Percentiles rank a stretch among this genome's conserved stretches.
Conservation (phyloP, 2,888 invertebrate species). For the Mimumesa dahlbomi region DNA sequence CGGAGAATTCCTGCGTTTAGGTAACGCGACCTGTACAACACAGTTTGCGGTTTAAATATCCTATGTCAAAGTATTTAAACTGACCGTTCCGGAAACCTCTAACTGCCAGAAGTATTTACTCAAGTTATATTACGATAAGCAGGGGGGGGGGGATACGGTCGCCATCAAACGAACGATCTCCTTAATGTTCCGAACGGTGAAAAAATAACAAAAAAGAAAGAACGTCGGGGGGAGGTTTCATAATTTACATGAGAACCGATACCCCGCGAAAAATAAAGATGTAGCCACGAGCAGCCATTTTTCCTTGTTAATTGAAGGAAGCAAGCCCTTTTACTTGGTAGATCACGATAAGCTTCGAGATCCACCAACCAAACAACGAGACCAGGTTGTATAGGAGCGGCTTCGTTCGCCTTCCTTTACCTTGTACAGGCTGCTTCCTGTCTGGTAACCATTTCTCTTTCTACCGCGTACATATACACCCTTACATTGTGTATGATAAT, state of each 20-base stretch:
- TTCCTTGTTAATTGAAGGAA: slow-evolving; percentile 67
- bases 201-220: background rate
- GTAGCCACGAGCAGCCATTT: slow-evolving; percentile 60
- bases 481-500: slow-evolving; percentile 50
- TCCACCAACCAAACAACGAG: slow-evolving; percentile 68
- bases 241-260: slow-evolving; percentile 44
- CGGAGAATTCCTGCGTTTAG: slow-evolving; percentile 55
- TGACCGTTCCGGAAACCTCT: slow-evolving; percentile 43
- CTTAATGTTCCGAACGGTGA: slow-evolving; percentile 1
- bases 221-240: slow-evolving; percentile 30
- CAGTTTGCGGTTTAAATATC: slow-evolving; percentile 55
- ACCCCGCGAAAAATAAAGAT: slow-evolving; percentile 60
- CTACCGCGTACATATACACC: slow-evolving; percentile 42
- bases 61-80: slow-evolving; percentile 43
- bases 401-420: slow-evolving; percentile 62
- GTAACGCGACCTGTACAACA: slow-evolving; percentile 52
- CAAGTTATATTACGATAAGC: slow-evolving; percentile 32
- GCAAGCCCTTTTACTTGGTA: slow-evolving; percentile 65
- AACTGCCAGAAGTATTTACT: slow-evolving; percentile 51
- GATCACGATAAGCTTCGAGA: slow-evolving; percentile 68
- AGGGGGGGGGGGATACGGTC: background rate
- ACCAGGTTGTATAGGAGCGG: slow-evolving; percentile 52
- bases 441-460: slow-evolving; percentile 69
- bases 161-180: background rate
- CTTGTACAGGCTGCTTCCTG: slow-evolving; percentile 68